Percentiles rank a stretch among this genome's conserved stretches.
Conservation (phyloP, 2,888 invertebrate species). For the Dastarcus helophoroides region DNA sequence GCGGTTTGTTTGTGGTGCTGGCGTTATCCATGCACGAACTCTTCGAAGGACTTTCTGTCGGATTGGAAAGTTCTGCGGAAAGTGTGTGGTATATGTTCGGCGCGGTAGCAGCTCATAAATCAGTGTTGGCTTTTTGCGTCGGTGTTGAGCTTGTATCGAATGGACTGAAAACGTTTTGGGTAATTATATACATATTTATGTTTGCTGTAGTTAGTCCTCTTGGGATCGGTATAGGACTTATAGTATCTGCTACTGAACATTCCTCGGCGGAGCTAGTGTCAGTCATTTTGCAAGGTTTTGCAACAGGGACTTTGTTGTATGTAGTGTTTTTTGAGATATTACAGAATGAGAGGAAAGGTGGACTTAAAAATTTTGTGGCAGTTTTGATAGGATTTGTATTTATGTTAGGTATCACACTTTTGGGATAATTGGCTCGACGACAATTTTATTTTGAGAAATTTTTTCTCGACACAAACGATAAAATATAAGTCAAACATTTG, state of each 20-base stretch:
- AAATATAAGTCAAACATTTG: too few relatives aligned
- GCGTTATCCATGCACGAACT: conserved; percentile 78
- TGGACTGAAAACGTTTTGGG: conserved; percentile 49
- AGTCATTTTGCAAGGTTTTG: conserved; percentile 68
- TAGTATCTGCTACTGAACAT: conserved; percentile 47
- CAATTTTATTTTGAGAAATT: too few relatives aligned
- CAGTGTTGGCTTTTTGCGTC: conserved; percentile 80
- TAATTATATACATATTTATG: conserved; percentile 57
- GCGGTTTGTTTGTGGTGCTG: conserved; percentile 67
- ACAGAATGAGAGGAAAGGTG: conserved; percentile 44
- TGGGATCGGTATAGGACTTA: conserved; percentile 65
- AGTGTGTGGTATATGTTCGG: conserved; percentile 71
- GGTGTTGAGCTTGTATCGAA: conserved; percentile 71
- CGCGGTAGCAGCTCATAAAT: conserved; percentile 74
- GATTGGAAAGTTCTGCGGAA: conserved; percentile 53
- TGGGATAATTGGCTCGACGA: too few relatives aligned
- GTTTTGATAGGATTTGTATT: conserved; percentile 56
- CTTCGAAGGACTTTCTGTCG: conserved; percentile 77
- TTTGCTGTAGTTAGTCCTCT: conserved; percentile 72
- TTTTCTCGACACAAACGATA: too few relatives aligned
- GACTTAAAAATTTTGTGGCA: conserved; percentile 53
- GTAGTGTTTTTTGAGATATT: conserved; percentile 96
- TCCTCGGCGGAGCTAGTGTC: conserved; percentile 50
- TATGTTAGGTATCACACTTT: conserved; percentile 49
- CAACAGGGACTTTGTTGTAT: conserved; percentile 86